A percentile compares a stretch with the other conserved stretches of the same genome.
Evolutionary conservation across 2,888 invertebrate genomes (phyloP).

Genomic region (Glyphotaelius pellucidus): DNA sequence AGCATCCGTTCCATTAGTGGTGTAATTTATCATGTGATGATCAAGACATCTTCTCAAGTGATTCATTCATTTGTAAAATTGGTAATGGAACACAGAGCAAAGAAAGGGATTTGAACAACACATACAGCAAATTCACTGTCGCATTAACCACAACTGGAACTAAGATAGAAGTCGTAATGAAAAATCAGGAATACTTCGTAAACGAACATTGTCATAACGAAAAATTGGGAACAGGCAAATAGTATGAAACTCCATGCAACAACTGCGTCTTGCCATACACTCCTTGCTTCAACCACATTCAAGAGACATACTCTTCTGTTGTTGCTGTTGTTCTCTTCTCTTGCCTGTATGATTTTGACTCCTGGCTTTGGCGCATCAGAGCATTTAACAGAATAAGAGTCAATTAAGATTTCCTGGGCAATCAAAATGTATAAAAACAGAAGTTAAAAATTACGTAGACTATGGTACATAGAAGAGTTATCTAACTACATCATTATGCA

Average conservation of each 20-base stretch:
- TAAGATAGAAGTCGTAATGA: neutral
- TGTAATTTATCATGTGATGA: neutral
- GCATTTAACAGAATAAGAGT: neutral
- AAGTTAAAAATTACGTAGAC: neutral
- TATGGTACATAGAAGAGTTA: neutral
- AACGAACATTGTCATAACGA: too few relatives aligned
- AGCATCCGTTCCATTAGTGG: neutral
- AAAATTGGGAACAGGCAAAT: neutral
- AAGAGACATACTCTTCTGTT: too few relatives aligned
- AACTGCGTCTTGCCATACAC: too few relatives aligned
- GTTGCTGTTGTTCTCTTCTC: too few relatives aligned
- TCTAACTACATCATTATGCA: neutral
- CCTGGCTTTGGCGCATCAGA: neutral
- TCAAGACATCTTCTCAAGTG: neutral
- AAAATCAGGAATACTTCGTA: neutral
- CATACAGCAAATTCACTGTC: neutral
- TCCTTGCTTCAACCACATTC: too few relatives aligned
- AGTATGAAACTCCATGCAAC: too few relatives aligned
- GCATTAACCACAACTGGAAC: neutral
- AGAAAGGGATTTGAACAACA: neutral
- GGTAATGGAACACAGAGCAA: neutral
- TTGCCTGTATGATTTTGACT: neutral
- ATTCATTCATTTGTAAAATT: neutral
- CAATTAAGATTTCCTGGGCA: neutral
- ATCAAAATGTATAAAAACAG: neutral